Percentiles rank a stretch among this genome's conserved stretches.
Evolutionary conservation across 2,797 vertebrate species (phyloP).

Genomic region (Merluccius polli): DNA sequence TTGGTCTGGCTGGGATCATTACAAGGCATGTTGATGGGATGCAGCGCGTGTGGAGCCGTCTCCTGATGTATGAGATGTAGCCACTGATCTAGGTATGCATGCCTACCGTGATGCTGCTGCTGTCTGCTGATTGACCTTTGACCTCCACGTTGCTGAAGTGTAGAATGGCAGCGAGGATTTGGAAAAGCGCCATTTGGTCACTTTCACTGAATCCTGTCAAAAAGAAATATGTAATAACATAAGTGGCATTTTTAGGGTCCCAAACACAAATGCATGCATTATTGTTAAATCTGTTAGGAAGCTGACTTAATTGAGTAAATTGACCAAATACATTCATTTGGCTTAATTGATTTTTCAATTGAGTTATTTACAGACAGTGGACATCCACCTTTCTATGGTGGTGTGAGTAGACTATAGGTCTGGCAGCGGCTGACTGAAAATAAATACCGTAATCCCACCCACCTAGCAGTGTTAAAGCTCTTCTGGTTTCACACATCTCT

Average conservation of each 20-base stretch:
- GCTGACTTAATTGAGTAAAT: not conserved
- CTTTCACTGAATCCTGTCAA: constrained; percentile 81
- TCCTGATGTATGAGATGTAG: not conserved
- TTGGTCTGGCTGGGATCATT: constrained; percentile 77
- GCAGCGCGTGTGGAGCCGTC: not conserved
- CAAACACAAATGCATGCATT: not conserved
- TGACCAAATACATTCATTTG: not conserved
- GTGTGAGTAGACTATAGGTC: not conserved
- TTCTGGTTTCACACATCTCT: constrained; percentile 85
- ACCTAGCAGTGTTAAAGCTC: constrained; percentile 89
- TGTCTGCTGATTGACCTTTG: constrained; percentile 81
- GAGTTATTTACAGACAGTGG: not conserved
- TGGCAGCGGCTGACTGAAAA: not conserved
- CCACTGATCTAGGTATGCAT: not conserved
- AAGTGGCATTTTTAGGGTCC: not conserved
- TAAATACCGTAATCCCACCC: constrained; percentile 29
- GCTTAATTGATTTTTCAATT: not conserved
- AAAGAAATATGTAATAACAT: not conserved
- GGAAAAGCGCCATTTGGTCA: constrained; percentile 90
- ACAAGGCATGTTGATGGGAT: constrained; percentile 20
- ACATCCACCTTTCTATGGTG: not conserved
- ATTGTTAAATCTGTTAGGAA: not conserved
- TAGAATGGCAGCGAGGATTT: constrained; percentile 89
- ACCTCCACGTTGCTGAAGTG: constrained; percentile 92
- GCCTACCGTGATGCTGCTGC: constrained; percentile 82